phyloP scores from a whole-genome alignment of 2,797 vertebrate genomes.

The Valencia hispanica region DNA sequence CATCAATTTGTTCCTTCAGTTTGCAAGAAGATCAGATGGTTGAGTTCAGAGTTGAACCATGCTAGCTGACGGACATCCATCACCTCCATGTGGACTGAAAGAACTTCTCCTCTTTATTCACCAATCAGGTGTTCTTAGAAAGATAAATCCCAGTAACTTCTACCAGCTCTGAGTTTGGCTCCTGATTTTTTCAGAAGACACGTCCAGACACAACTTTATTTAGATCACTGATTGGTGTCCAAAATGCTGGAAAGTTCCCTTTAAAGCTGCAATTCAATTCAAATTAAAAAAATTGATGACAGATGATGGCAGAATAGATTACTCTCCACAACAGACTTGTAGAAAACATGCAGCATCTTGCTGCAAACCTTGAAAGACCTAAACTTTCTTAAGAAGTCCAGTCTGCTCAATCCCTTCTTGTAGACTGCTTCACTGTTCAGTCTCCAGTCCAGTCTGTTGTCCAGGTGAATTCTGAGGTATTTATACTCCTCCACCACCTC shows the following conservation, averaged over 20 bases:
- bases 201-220: slow-evolving; percentile 35
- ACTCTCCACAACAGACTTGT: too few relatives aligned
- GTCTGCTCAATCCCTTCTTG: too few relatives aligned
- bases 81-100: slow-evolving; percentile 33
- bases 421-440: too few relatives aligned
- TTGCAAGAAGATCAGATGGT: slow-evolving; percentile 50
- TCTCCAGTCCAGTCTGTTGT: too few relatives aligned
- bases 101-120: slow-evolving; percentile 39
- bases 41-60: slow-evolving; percentile 37
- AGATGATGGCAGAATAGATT: too few relatives aligned
- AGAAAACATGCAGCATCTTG: too few relatives aligned
- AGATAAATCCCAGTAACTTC: slow-evolving; percentile 45
- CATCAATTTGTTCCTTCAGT: slow-evolving; percentile 39
- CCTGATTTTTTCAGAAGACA: slow-evolving; percentile 56
- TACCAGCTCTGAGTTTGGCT: slow-evolving; percentile 61
- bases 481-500: too few relatives aligned
- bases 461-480: too few relatives aligned
- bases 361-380: too few relatives aligned
- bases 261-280: slow-evolving; percentile 69
- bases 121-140: slow-evolving; percentile 66
- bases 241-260: slow-evolving; percentile 53
- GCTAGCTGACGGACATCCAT: slow-evolving; percentile 53
- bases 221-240: slow-evolving; percentile 57
- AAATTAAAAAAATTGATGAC: too few relatives aligned
- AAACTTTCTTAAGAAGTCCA: too few relatives aligned